Percentiles rank a stretch among this genome's conserved stretches.
Evolutionary conservation across 2,113 vertebrate genomes (phyloP).

Genomic region (Apeltes quadracus): DNA sequence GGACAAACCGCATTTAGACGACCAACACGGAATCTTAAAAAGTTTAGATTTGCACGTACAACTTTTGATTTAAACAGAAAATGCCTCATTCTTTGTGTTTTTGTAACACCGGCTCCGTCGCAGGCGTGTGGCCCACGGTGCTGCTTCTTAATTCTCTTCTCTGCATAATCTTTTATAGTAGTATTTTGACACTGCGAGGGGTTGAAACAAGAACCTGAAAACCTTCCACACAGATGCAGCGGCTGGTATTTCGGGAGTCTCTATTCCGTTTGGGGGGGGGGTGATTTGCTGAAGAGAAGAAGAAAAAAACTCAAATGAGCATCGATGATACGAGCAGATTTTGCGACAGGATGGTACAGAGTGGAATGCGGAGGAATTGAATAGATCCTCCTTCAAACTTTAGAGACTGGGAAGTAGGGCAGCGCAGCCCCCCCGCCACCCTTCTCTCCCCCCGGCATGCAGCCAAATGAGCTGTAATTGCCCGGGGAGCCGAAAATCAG

Average conservation of each 20-base stretch:
- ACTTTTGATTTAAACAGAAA: constrained; percentile 55
- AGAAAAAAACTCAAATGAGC: neutral
- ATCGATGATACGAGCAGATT: constrained; percentile 17
- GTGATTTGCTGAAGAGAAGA: constrained; percentile 46
- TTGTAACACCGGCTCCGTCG: constrained; percentile 30
- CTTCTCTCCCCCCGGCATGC: constrained; percentile 43
- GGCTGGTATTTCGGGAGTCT: constrained; percentile 49
- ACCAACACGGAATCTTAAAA: constrained; percentile 32
- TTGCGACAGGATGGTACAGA: constrained; percentile 22
- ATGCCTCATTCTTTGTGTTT: constrained; percentile 38
- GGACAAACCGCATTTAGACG: constrained; percentile 41
- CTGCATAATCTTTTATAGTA: constrained; percentile 61
- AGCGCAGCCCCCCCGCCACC: constrained; percentile 42
- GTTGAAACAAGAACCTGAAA: constrained; percentile 51
- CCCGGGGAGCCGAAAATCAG: constrained; percentile 70
- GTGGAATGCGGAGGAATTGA: constrained; percentile 30
- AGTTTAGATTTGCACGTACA: constrained; percentile 24
- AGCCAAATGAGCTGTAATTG: constrained; percentile 73
- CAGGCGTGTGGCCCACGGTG: constrained; percentile 41
- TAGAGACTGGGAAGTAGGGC: constrained; percentile 66
- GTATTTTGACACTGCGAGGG: constrained; percentile 45
- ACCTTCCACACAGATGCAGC: constrained; percentile 48
- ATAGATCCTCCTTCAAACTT: constrained; percentile 40
- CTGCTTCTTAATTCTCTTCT: constrained; percentile 38
- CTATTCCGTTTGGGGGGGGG: constrained; percentile 27